Conservation (phyloP, 2,797 vertebrate species). For the Sylvia borin region DNA sequence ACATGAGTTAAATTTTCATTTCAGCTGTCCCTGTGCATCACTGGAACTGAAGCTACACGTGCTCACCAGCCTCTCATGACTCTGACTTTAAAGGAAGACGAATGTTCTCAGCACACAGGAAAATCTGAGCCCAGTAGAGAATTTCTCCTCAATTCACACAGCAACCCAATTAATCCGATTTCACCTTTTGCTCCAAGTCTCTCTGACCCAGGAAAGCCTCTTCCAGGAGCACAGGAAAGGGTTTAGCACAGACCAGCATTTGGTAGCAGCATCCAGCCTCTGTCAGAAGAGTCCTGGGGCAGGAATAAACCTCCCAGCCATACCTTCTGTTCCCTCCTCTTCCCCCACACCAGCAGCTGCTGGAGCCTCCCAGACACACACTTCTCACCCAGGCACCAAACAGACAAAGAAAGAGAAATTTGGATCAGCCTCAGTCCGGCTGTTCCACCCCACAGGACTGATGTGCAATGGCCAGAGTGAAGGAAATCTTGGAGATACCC, state of each 20-base stretch:
- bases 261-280: neutral
- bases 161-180: neutral
- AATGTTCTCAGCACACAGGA: rapidly evolving
- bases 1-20: rapidly evolving
- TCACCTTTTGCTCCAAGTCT: neutral
- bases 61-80: rapidly evolving
- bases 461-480: rapidly evolving
- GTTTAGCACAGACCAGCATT: neutral
- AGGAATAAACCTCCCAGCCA: neutral
- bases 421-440: neutral
- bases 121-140: rapidly evolving
- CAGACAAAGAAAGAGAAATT: rapidly evolving
- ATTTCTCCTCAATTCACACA: neutral
- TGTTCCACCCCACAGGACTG: neutral
- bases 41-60: neutral
- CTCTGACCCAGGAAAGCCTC: neutral
- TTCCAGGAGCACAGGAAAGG: neutral
- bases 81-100: neutral
- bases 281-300: neutral
- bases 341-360: neutral
- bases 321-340: neutral
- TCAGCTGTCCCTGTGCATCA: neutral
- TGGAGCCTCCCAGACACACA: neutral
- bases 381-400: neutral
- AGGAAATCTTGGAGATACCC: neutral